A percentile compares a stretch with the other conserved stretches of the same genome.
phyloP scores from a whole-genome alignment of 1,140 invertebrate genomes.

The Wasmannia auropunctata region DNA sequence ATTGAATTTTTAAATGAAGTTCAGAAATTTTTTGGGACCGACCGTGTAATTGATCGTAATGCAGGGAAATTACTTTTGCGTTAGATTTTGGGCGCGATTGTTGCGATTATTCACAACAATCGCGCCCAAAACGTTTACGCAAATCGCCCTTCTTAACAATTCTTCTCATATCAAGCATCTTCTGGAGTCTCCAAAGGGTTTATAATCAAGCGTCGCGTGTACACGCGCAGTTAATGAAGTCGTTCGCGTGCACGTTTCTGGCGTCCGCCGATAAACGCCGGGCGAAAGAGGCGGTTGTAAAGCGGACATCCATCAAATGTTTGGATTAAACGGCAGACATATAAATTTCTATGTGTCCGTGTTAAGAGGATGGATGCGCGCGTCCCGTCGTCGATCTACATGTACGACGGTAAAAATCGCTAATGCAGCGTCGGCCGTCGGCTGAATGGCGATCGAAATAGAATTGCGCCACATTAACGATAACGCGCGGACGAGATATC shows the following conservation, averaged over 20 bases:
- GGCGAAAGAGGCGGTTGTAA: conserved; percentile 37
- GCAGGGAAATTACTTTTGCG: neutral
- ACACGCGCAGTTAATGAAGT: conserved; percentile 41
- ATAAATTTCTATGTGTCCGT: conserved; percentile 49
- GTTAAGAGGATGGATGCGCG: conserved; percentile 9
- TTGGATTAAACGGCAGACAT: conserved; percentile 41
- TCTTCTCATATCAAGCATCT: neutral
- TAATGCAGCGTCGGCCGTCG: conserved; percentile 6
- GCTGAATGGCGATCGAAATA: neutral
- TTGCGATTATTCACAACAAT: neutral
- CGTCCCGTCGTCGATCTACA: neutral
- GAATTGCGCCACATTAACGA: conserved; percentile 24
- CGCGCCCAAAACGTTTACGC: neutral
- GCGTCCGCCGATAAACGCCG: conserved; percentile 33
- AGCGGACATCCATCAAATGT: conserved; percentile 55
- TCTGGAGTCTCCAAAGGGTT: neutral
- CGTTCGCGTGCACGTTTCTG: conserved; percentile 48
- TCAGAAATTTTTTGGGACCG: neutral
- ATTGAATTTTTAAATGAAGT: neutral
- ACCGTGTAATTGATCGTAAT: neutral
- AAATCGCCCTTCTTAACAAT: neutral
- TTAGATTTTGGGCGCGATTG: neutral
- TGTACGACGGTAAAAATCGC: conserved; percentile 14
- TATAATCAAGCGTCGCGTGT: conserved; percentile 54
- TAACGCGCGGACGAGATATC: conserved; percentile 7